Evolutionary conservation across 2,113 vertebrate species (phyloP).

Genomic region (Hippotragus niger): DNA sequence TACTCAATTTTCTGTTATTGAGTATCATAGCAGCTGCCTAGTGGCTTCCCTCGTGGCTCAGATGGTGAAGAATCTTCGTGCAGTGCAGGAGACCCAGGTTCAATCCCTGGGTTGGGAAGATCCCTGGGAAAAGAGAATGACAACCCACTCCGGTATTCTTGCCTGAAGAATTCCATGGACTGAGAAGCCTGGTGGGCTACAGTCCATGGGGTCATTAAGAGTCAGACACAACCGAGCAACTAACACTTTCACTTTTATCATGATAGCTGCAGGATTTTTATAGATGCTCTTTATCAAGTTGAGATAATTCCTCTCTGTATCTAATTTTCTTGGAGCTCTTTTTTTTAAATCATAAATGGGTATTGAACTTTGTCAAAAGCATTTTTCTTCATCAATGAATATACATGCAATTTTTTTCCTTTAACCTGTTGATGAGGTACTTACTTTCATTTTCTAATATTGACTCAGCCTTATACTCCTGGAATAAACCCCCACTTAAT

Average conservation of each 20-base stretch:
- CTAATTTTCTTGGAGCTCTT: background rate
- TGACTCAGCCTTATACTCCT: background rate
- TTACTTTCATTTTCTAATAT: background rate
- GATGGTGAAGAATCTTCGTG: background rate
- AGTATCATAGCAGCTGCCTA: background rate
- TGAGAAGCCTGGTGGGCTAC: background rate
- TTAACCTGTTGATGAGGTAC: background rate
- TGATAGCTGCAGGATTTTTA: background rate
- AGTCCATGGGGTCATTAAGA: background rate
- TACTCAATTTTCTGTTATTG: background rate
- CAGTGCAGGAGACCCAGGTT: background rate
- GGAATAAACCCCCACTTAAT: background rate
- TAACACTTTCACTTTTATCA: background rate
- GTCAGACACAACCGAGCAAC: background rate
- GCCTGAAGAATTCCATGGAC: background rate
- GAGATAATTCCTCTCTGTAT: background rate
- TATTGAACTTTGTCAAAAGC: background rate
- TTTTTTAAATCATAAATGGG: background rate
- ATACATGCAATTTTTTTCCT: background rate
- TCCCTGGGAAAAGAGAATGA: background rate
- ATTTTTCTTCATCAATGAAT: background rate
- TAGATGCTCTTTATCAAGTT: background rate
- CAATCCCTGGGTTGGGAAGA: background rate
- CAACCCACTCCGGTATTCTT: background rate
- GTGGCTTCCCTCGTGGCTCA: background rate